Percentiles rank a stretch among this genome's conserved stretches.
Evolutionary conservation across 2,797 vertebrate genomes (phyloP).

Genomic region (Clarias pachynema): DNA sequence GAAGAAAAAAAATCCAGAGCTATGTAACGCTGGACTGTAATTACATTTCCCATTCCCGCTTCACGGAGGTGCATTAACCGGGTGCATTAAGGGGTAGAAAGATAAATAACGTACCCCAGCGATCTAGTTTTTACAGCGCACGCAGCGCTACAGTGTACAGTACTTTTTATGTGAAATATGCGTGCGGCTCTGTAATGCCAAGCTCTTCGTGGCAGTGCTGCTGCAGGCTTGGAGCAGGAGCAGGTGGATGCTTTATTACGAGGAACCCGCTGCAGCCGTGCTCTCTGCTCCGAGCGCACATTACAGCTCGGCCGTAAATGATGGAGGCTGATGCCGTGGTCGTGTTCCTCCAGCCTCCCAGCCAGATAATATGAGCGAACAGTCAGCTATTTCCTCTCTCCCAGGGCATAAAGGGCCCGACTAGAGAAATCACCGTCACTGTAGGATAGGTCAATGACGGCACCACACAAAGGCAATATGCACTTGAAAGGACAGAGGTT

Average conservation of each 20-base stretch:
- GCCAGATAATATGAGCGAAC: slow-evolving; percentile 30
- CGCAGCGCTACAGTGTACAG: not conserved
- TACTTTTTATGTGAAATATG: slow-evolving; percentile 17
- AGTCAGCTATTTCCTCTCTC: slow-evolving; percentile 28
- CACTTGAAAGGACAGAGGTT: slow-evolving; percentile 52
- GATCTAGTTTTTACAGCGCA: not conserved
- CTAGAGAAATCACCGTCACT: slow-evolving; percentile 47
- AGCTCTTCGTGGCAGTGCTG: slow-evolving; percentile 30
- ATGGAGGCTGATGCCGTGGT: slow-evolving; percentile 29
- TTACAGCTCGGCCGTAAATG: slow-evolving; percentile 29
- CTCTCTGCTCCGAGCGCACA: slow-evolving; percentile 27
- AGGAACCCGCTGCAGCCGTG: slow-evolving; percentile 24
- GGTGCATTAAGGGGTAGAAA: not conserved
- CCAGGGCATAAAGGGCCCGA: slow-evolving; percentile 28
- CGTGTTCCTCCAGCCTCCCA: slow-evolving; percentile 36
- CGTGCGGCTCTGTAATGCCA: slow-evolving; percentile 24
- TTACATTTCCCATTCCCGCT: not conserved
- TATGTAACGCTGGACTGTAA: not conserved
- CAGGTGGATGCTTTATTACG: slow-evolving; percentile 32
- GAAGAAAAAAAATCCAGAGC: not conserved
- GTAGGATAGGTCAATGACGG: slow-evolving; percentile 49
- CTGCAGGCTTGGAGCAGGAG: slow-evolving; percentile 28
- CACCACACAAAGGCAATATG: slow-evolving; percentile 37
- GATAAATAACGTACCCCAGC: slow-evolving; percentile 8
- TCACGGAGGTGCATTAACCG: not conserved